Evolutionary conservation across 2,797 vertebrate genomes (phyloP).

Genomic region (Astyanax mexicanus): DNA sequence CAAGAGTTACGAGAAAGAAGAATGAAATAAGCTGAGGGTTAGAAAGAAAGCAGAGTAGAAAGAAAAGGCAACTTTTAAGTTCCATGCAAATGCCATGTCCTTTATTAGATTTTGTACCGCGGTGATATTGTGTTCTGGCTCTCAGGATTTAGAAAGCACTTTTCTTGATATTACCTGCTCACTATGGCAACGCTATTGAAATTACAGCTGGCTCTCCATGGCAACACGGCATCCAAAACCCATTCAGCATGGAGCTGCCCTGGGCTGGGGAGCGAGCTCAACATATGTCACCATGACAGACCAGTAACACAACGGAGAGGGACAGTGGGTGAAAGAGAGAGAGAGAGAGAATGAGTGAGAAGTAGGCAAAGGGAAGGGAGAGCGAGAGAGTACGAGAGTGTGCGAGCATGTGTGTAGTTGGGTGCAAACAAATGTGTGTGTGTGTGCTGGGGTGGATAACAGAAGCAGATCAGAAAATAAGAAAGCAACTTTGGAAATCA

Average conservation of each 20-base stretch:
- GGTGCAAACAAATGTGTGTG: no score
- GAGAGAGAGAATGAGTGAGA: slow-evolving; percentile 14
- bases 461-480: slow-evolving; percentile 22
- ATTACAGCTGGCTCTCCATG: slow-evolving; percentile 67
- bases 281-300: slow-evolving; percentile 60
- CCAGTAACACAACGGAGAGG: slow-evolving; percentile 38
- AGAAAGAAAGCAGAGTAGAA: no score
- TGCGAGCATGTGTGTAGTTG: not conserved
- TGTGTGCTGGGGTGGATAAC: slow-evolving; percentile 3
- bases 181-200: slow-evolving; percentile 53
- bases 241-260: slow-evolving; percentile 60
- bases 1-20: not conserved
- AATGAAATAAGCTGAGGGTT: no score
- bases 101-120: slow-evolving; percentile 21
- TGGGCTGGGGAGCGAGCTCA: slow-evolving; percentile 47
- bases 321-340: slow-evolving; percentile 1
- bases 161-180: slow-evolving; percentile 59
- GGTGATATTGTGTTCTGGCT: slow-evolving; percentile 20
- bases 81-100: not conserved
- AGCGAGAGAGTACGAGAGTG: not conserved
- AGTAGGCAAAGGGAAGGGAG: slow-evolving; percentile 3
- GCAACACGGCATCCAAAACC: slow-evolving; percentile 65
- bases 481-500: no score
- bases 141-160: slow-evolving; percentile 32
- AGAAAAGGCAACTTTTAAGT: not conserved